Conservation (phyloP, 2,888 invertebrate genomes). For the Bombylius major region DNA sequence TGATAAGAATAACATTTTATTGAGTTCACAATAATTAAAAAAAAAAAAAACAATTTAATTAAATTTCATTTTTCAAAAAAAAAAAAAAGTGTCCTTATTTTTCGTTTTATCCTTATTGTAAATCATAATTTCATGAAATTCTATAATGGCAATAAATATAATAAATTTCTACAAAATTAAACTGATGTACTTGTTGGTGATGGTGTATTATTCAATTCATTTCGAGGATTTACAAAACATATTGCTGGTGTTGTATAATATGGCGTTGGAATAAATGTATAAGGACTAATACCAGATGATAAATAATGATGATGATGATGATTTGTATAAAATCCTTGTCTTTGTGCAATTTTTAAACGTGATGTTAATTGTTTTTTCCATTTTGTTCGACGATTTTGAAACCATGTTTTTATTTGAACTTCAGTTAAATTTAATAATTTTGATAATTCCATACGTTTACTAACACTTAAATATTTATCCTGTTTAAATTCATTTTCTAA, state of each 20-base stretch:
- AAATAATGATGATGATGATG: slow-evolving; percentile 42
- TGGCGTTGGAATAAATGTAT: slow-evolving; percentile 14
- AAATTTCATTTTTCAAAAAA: too few relatives aligned
- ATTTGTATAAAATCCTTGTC: slow-evolving; percentile 64
- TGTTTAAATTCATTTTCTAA: slow-evolving; percentile 89
- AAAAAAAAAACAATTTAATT: too few relatives aligned
- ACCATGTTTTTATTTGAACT: slow-evolving; percentile 96
- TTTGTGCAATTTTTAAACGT: slow-evolving; percentile 74
- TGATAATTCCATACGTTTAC: slow-evolving; percentile 86
- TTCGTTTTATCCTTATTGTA: too few relatives aligned
- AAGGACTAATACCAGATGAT: slow-evolving; percentile 31
- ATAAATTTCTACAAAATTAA: too few relatives aligned
- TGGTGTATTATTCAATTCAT: slow-evolving; percentile 22
- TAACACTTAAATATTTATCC: slow-evolving; percentile 92
- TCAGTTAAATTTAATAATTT: slow-evolving; percentile 79
- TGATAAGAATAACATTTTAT: too few relatives aligned
- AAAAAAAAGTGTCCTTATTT: too few relatives aligned
- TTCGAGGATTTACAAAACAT: slow-evolving; percentile 30
- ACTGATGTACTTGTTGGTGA: too few relatives aligned
- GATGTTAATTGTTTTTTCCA: slow-evolving; percentile 96
- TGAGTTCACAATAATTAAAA: too few relatives aligned
- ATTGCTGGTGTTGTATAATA: slow-evolving; percentile 14
- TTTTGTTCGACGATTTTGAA: slow-evolving; percentile 88
- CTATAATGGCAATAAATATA: too few relatives aligned
- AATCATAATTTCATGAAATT: too few relatives aligned